phyloP scores from a whole-genome alignment of 2,888 invertebrate species.

The Arctia plantaginis region DNA sequence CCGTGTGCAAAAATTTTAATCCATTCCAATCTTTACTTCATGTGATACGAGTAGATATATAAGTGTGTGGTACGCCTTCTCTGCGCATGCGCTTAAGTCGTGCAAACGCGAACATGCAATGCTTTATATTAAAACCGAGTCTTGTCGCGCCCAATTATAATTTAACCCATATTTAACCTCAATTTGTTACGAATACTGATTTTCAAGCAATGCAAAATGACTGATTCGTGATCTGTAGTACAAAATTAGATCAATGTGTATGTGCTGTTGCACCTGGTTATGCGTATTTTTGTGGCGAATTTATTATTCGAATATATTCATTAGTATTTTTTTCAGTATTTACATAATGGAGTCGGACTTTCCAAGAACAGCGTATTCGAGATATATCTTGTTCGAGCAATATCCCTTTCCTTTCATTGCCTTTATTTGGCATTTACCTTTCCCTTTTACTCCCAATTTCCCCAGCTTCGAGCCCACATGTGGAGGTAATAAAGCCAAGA shows the following conservation, averaged over 20 bases:
- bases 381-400: no score
- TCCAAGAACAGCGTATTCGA: no score
- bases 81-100: constrained; percentile 63
- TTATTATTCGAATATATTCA: neutral
- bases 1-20: neutral
- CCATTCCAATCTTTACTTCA: neutral
- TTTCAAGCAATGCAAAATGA: constrained; percentile 59
- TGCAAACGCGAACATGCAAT: constrained; percentile 60
- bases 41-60: neutral
- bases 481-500: neutral
- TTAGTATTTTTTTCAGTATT: neutral
- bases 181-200: constrained; percentile 72
- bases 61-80: constrained; percentile 33
- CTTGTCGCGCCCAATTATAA: constrained; percentile 76
- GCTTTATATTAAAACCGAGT: constrained; percentile 64
- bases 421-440: neutral
- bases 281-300: neutral
- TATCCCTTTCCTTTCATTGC: neutral
- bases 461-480: no score
- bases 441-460: neutral
- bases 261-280: neutral
- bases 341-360: no score
- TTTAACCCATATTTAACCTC: constrained; percentile 80
- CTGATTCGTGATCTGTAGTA: constrained; percentile 33
- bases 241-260: constrained; percentile 19